Evolutionary conservation across 2,797 vertebrate genomes (phyloP).

Genomic region (Anguilla marmorata): DNA sequence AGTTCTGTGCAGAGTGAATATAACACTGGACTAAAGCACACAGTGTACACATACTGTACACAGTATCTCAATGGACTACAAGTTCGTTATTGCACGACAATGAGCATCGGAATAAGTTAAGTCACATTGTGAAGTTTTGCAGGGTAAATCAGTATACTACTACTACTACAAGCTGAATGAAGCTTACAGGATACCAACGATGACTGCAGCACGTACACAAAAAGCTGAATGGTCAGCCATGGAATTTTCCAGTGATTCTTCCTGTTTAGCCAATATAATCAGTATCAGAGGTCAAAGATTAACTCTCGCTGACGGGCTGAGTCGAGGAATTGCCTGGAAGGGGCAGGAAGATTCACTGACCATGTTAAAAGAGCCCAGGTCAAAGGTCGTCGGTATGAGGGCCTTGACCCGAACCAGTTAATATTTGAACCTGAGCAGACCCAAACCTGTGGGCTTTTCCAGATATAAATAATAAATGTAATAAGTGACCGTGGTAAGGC

Average conservation of each 20-base stretch:
- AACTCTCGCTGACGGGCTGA: conserved; percentile 55
- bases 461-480: conserved; percentile 3
- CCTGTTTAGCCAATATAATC: conserved; percentile 6
- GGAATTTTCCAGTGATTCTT: conserved; percentile 2
- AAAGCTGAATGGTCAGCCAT: not conserved
- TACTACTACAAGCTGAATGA: not conserved
- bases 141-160: not conserved
- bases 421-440: conserved; percentile 50
- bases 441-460: conserved; percentile 7
- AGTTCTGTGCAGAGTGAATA: not conserved
- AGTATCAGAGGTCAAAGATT: conserved; percentile 58
- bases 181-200: not conserved
- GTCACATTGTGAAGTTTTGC: not conserved
- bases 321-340: conserved; percentile 28
- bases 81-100: not conserved
- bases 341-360: conserved; percentile 50
- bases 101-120: not conserved
- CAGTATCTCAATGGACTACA: not conserved
- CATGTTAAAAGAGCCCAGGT: conserved; percentile 30
- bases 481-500: conserved; percentile 13
- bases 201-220: not conserved
- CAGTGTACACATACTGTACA: not conserved
- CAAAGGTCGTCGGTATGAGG: not conserved
- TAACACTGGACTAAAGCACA: not conserved
- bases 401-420: conserved; percentile 44